phyloP scores from a whole-genome alignment of 1,140 invertebrate genomes.

The Glomeris maerens region DNA sequence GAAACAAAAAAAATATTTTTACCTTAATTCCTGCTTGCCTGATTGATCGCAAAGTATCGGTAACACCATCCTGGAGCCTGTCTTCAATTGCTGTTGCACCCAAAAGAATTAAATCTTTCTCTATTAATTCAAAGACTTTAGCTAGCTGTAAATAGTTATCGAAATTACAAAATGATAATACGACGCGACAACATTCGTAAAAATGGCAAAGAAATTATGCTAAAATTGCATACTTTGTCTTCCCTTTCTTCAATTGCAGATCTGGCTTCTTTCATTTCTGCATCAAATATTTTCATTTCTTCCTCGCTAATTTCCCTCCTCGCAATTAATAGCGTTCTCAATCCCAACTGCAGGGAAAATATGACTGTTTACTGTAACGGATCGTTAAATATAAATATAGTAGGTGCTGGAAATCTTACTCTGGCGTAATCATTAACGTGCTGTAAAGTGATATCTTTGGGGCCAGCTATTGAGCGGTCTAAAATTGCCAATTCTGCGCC shows the following conservation, averaged over 20 bases:
- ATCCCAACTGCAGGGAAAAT: constrained; percentile 34
- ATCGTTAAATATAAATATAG: too few species aligned
- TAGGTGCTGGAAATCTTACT: too few species aligned
- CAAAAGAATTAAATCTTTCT: constrained; percentile 47
- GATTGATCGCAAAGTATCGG: constrained; percentile 54
- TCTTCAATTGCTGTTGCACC: constrained; percentile 75
- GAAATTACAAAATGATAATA: too few species aligned
- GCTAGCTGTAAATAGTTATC: constrained; percentile 22
- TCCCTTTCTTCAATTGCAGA: constrained; percentile 24
- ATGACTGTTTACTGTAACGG: too few species aligned
- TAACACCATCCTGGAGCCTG: constrained; percentile 61
- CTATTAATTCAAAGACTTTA: constrained; percentile 37
- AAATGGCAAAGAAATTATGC: constrained; percentile 5
- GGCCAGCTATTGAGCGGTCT: constrained; percentile 37
- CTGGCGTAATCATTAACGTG: constrained; percentile 43
- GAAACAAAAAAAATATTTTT: too few species aligned
- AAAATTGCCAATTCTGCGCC: constrained; percentile 64
- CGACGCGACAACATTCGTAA: too few species aligned
- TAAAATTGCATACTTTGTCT: constrained; percentile 20
- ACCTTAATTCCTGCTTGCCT: constrained; percentile 52
- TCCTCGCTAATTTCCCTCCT: constrained; percentile 19
- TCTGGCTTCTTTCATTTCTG: constrained; percentile 22
- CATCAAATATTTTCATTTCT: constrained; percentile 23
- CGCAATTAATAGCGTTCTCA: constrained; percentile 28
- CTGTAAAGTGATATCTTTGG: constrained; percentile 26